Conservation (phyloP, 2,113 vertebrate species). For the Trinectes maculatus region DNA sequence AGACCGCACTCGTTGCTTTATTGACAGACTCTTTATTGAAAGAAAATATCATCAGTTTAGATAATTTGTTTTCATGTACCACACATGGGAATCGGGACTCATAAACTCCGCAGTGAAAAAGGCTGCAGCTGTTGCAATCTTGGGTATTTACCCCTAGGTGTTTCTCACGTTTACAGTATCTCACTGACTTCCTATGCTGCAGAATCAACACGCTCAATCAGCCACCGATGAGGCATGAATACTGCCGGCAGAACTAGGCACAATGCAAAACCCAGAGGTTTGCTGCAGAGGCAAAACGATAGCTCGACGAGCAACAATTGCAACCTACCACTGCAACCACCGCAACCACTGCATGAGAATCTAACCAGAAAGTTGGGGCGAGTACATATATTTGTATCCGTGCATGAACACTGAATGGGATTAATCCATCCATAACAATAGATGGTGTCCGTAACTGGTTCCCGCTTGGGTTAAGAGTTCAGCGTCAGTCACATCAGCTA, state of each 20-base stretch:
- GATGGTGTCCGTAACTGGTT: background rate
- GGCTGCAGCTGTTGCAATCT: conserved; percentile 3
- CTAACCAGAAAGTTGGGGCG: no score
- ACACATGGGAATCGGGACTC: background rate
- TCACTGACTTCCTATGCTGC: background rate
- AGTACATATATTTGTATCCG: background rate
- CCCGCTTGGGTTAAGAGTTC: conserved; percentile 22
- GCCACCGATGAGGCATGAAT: conserved; percentile 14
- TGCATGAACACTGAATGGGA: no score
- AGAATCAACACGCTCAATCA: conserved; percentile 22
- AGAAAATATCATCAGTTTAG: background rate
- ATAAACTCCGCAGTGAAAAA: background rate
- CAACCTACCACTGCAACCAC: no score
- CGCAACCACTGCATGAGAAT: no score
- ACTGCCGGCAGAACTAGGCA: conserved; percentile 12
- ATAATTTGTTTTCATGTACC: background rate
- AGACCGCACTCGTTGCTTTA: no score
- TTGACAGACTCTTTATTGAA: background rate
- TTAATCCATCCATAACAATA: background rate
- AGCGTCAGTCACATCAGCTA: conserved; percentile 36
- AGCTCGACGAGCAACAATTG: background rate
- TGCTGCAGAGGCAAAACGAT: background rate
- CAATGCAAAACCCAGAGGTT: background rate
- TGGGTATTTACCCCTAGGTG: background rate
- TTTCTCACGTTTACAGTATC: background rate